Conservation (phyloP, 2,113 vertebrate species). For the Craseonycteris thonglongyai region DNA sequence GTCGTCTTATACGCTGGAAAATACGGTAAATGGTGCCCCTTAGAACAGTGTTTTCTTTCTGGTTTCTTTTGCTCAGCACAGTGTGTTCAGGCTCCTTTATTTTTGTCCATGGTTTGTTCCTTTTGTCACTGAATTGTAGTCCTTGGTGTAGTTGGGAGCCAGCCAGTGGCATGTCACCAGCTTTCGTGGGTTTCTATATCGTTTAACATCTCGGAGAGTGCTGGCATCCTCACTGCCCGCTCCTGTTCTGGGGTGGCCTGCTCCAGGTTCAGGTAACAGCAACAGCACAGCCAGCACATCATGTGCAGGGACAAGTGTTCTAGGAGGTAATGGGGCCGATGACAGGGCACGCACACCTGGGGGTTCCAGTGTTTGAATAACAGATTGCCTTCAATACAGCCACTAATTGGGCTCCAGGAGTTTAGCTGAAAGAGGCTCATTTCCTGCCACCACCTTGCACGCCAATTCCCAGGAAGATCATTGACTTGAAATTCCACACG, state of each 20-base stretch:
- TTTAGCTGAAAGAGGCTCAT: not conserved
- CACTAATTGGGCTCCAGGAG: not conserved
- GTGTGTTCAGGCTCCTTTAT: not conserved
- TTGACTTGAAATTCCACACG: not conserved
- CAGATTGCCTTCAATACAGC: not conserved
- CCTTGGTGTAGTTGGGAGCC: not conserved
- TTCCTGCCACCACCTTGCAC: not conserved
- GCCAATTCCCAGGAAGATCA: not conserved
- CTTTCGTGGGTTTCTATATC: rapidly evolving
- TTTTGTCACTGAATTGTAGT: not conserved
- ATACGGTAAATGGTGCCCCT: rapidly evolving
- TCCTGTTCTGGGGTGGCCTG: not conserved
- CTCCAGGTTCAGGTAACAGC: not conserved
- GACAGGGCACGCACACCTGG: not conserved
- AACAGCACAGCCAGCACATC: not conserved
- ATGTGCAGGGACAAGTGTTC: not conserved
- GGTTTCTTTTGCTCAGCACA: not conserved
- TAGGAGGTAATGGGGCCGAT: not conserved
- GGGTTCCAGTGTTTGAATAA: not conserved
- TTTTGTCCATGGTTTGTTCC: not conserved
- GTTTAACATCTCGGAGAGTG: not conserved
- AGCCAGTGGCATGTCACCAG: rapidly evolving
- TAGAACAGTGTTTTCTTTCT: not conserved
- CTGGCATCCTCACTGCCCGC: not conserved
- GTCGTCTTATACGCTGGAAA: too few species aligned